Conservation (phyloP, 2,888 invertebrate species). For the Volucella bombylans region DNA sequence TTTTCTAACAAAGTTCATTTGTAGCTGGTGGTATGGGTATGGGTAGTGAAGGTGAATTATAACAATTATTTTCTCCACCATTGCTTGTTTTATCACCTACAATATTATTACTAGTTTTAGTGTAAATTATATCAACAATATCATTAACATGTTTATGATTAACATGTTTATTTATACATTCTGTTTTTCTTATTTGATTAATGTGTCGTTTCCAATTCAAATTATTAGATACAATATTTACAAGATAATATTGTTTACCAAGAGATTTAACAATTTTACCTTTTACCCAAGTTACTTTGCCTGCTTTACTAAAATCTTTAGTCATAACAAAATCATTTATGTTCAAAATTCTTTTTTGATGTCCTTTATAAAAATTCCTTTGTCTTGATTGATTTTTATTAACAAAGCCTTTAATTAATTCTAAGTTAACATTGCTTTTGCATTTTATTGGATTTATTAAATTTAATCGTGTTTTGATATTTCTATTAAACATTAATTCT, state of each 20-base stretch:
- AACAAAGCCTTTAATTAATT: no score
- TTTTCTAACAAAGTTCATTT: no score
- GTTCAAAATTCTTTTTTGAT: background rate
- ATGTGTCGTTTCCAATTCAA: no score
- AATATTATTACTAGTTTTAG: no score
- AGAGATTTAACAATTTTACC: background rate
- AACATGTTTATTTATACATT: background rate
- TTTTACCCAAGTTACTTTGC: no score
- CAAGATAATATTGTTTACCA: conserved; percentile 1
- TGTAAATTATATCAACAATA: no score
- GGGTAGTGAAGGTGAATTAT: no score
- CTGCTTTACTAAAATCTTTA: conserved; percentile 24
- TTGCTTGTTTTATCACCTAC: no score
- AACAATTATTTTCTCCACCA: no score
- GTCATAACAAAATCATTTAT: conserved; percentile 13
- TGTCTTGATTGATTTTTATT: conserved; percentile 19
- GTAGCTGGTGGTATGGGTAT: no score
- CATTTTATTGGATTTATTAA: conserved; percentile 11
- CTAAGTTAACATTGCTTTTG: background rate
- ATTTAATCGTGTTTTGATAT: conserved; percentile 17
- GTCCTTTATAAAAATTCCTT: background rate
- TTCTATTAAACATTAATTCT: conserved; percentile 17
- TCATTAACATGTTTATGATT: no score
- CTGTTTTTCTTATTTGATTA: conserved; percentile 24
- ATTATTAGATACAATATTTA: conserved; percentile 1